Conservation (phyloP, 2,113 vertebrate species). For the Hydropotes inermis region DNA sequence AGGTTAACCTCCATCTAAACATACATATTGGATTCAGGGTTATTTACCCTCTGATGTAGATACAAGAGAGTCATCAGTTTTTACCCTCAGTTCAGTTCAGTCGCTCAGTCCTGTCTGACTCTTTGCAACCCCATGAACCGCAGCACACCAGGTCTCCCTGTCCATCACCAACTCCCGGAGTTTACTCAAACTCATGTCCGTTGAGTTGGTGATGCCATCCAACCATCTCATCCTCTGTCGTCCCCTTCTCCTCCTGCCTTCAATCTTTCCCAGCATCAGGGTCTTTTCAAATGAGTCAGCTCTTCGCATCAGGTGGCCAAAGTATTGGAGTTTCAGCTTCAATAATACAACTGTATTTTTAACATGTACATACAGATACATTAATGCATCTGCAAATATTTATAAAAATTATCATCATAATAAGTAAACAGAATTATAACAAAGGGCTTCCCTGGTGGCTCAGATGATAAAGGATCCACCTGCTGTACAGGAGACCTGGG, state of each 20-base stretch:
- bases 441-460: neutral
- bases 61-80: neutral
- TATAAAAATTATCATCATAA: neutral
- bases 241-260: neutral
- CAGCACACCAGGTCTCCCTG: neutral
- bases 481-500: neutral
- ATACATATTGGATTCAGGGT: neutral
- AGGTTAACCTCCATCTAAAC: neutral
- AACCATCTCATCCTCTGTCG: neutral
- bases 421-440: neutral
- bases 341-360: neutral
- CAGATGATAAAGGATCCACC: neutral
- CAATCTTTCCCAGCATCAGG: neutral
- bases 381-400: neutral
- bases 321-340: neutral
- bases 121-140: neutral
- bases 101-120: neutral
- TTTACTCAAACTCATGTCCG: neutral
- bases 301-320: neutral
- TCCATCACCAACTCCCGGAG: neutral
- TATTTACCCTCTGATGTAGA: neutral
- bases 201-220: neutral
- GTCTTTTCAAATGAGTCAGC: neutral
- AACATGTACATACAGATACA: neutral
- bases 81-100: neutral